Conservation (phyloP, 2,888 invertebrate genomes). For the Invenusta paracnida region DNA sequence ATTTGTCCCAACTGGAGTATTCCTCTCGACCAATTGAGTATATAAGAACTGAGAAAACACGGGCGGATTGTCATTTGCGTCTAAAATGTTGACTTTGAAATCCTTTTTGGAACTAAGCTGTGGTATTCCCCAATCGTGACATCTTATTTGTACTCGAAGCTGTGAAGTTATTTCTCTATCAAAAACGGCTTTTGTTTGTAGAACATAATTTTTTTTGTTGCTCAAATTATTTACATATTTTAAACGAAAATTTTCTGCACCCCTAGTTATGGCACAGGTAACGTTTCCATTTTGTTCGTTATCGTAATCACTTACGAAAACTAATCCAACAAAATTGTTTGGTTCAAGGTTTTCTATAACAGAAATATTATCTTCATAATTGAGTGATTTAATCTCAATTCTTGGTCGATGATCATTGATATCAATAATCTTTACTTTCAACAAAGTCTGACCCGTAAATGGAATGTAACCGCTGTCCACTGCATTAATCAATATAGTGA, state of each 20-base stretch:
- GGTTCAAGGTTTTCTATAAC: constrained; percentile 8
- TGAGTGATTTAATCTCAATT: constrained; percentile 33
- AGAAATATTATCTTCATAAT: neutral
- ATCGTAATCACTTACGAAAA: constrained; percentile 36
- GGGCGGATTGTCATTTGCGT: constrained; percentile 40
- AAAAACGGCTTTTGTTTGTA: constrained; percentile 35
- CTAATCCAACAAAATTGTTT: neutral
- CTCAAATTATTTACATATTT: constrained; percentile 23
- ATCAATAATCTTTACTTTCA: constrained; percentile 34
- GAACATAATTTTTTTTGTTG: constrained; percentile 34
- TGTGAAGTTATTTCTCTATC: constrained; percentile 32
- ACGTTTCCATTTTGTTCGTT: constrained; percentile 35
- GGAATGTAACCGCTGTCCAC: constrained; percentile 18
- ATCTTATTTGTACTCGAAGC: constrained; percentile 28
- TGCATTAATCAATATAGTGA: constrained; percentile 32
- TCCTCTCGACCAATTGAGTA: neutral
- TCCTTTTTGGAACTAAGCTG: constrained; percentile 31
- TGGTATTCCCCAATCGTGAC: constrained; percentile 37
- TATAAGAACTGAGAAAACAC: neutral
- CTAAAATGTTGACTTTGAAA: constrained; percentile 21
- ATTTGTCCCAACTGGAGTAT: neutral
- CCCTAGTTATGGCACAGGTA: constrained; percentile 14
- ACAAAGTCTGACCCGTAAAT: constrained; percentile 26
- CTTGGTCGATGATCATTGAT: constrained; percentile 40
- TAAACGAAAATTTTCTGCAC: constrained; percentile 5